Base-by-base conservation (phyloP, 1,140 invertebrate species). In the Drosophila tristis region DNA sequence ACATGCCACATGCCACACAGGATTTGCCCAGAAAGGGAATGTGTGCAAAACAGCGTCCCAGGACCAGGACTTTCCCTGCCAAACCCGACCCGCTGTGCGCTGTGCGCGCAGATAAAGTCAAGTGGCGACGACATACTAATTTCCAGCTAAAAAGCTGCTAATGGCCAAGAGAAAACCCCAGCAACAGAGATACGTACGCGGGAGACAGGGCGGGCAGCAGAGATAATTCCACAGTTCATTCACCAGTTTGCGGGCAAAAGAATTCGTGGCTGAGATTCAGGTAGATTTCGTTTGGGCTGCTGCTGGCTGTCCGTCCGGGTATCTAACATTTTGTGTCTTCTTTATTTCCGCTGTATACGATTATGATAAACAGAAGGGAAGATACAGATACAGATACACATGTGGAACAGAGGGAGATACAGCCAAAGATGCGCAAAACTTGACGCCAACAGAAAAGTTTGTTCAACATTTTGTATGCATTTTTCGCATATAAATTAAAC, bases 401-500 rank as follows among this genome's bases (percentile, higher is more conserved):
- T 0, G 9, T 29, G 29, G 35, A 43, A 43, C 25, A 49, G 15
- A 57, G 5, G 54, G 23, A 60, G 8, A 16, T 1, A 44, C 56
- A 61, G 39, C 53, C 25, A 43, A 62, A 74, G 73, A 81, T 81
- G 74, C 53, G 78, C 74, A 58, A 70, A 80, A 74, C 56, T 80
- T 78, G 61, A 74, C 73, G 16, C 16, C 16, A 16, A 16, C 16
- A 16, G 1, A 67, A 71, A 60, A 61, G 50, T 53, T 54, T 65
- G 39, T 49, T 47, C 51, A 78, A 59, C 76, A 57, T 56, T 68
- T 78, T 67, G 67, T 71, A 84, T 84, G 82, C 82, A 87, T 50
- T 87, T 87, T 87, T 87, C 82, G 82, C 82, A 87, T 89, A 87
- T 87, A 87, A 87, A 87, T 82, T 87, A 44, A 51, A 84, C 70